Evolutionary conservation across 2,797 vertebrate genomes (phyloP).

Genomic region (Anableps anableps): DNA sequence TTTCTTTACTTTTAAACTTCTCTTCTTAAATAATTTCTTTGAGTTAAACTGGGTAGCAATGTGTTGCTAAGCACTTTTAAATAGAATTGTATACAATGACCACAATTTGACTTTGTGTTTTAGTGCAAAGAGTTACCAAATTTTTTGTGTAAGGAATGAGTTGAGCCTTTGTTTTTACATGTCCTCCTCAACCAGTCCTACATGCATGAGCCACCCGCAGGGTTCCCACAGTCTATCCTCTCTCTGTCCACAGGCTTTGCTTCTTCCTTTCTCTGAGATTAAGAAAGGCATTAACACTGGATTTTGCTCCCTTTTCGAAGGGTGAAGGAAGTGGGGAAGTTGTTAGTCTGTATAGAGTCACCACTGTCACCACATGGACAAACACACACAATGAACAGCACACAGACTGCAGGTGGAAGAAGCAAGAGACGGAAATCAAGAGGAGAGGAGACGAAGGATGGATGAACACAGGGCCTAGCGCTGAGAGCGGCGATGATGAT

Average conservation of each 20-base stretch:
- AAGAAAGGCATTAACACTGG: constrained; percentile 78
- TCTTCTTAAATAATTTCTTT: constrained; percentile 57
- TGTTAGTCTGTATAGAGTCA: constrained; percentile 78
- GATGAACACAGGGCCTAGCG: constrained; percentile 83
- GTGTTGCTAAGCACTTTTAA: constrained; percentile 77
- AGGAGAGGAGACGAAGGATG: constrained; percentile 81
- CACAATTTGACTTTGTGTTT: constrained; percentile 75
- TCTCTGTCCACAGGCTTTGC: constrained; percentile 83
- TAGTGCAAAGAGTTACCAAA: constrained; percentile 80
- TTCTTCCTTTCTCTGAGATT: constrained; percentile 84
- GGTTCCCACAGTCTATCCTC: constrained; percentile 69
- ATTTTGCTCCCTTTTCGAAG: constrained; percentile 55
- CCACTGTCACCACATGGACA: constrained; percentile 83
- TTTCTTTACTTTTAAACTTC: constrained; percentile 50
- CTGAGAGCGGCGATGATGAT: constrained; percentile 78
- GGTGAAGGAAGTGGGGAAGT: constrained; percentile 20
- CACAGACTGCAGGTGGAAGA: constrained; percentile 81
- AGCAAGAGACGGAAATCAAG: constrained; percentile 80
- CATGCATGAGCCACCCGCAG: constrained; percentile 70
- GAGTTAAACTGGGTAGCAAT: constrained; percentile 68
- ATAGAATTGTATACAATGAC: constrained; percentile 67
- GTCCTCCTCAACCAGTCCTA: constrained; percentile 72
- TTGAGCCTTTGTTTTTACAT: constrained; percentile 71
- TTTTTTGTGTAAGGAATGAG: constrained; percentile 70
- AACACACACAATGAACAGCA: constrained; percentile 82